phyloP scores from a whole-genome alignment of 2,888 invertebrate species.

The Synergus umbraculus region DNA sequence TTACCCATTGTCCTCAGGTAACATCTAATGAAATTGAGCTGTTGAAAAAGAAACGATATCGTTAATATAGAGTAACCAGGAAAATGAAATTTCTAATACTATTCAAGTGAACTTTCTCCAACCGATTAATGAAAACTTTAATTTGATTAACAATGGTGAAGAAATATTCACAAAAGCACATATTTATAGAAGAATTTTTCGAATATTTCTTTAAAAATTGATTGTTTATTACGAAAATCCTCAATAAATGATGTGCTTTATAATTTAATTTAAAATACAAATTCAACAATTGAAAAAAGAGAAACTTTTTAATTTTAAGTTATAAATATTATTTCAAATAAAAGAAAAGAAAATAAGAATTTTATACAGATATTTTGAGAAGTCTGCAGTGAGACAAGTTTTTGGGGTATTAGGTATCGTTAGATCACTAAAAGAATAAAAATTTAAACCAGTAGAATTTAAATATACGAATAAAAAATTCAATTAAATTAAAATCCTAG shows the following conservation, averaged over 20 bases:
- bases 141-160: conserved; percentile 1
- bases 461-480: background rate
- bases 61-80: conserved; percentile 38
- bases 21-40: conserved; percentile 77
- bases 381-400: background rate
- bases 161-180: background rate
- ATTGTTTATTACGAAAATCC: background rate
- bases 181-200: background rate
- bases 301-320: background rate
- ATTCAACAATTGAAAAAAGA: background rate
- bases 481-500: background rate
- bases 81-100: conserved; percentile 32
- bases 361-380: background rate
- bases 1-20: conserved; percentile 74
- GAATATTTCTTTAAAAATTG: background rate
- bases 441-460: background rate
- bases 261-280: background rate
- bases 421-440: background rate
- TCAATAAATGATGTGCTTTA: background rate
- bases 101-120: conserved; percentile 1
- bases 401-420: background rate
- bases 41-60: conserved; percentile 52
- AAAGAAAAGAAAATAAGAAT: background rate
- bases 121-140: conserved; percentile 6
- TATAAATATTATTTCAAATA: too few species aligned